phyloP scores from a whole-genome alignment of 2,888 invertebrate species.

The Drosophila neonasuta region DNA sequence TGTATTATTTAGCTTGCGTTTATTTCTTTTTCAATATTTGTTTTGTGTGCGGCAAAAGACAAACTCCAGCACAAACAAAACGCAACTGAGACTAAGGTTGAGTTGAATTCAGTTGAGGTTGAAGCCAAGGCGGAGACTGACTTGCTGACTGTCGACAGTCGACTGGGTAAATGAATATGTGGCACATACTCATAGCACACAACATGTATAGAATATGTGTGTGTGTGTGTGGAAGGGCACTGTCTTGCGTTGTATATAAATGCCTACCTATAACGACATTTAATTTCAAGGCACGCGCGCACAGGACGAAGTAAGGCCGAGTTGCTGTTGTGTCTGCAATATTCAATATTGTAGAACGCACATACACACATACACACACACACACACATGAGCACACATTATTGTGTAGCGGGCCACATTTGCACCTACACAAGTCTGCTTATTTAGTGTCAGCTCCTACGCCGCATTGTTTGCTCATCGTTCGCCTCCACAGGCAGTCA shows the following conservation, averaged over 20 bases:
- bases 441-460: constrained; percentile 57
- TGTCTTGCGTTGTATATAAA: constrained; percentile 67
- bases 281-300: constrained; percentile 71
- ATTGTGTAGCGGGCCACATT: constrained; percentile 40
- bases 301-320: constrained; percentile 43
- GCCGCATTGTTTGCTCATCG: constrained; percentile 57
- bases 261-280: constrained; percentile 74
- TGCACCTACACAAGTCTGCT: constrained; percentile 65
- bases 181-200: constrained; percentile 26
- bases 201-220: constrained; percentile 15
- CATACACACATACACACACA: constrained; percentile 4
- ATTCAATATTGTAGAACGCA: constrained; percentile 65
- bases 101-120: neutral
- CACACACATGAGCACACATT: constrained; percentile 22
- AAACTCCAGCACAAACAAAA: constrained; percentile 52
- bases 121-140: constrained; percentile 18
- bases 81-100: constrained; percentile 12
- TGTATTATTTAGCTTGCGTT: constrained; percentile 63
- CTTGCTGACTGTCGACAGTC: constrained; percentile 48
- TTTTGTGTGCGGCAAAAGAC: constrained; percentile 66
- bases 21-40: constrained; percentile 74
- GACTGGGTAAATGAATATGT: constrained; percentile 53
- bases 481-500: constrained; percentile 58
- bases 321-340: constrained; percentile 62
- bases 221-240: constrained; percentile 13